Conservation (phyloP, 2,113 vertebrate genomes). For the Naja naja region DNA sequence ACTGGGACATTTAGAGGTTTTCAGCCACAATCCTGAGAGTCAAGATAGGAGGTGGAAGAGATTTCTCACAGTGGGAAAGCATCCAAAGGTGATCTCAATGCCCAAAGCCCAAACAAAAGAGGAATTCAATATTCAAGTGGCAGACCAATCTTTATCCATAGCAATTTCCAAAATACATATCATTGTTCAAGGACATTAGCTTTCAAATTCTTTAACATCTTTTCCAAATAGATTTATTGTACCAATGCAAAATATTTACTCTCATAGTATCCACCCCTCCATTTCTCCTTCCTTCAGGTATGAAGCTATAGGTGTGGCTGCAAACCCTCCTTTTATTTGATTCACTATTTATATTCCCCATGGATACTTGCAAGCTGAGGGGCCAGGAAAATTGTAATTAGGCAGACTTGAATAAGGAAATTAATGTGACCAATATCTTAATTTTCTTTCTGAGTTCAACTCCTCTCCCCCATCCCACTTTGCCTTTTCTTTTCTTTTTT, state of each 20-base stretch:
- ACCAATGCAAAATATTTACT: neutral
- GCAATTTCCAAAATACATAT: neutral
- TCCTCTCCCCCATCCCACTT: neutral
- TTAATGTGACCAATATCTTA: neutral
- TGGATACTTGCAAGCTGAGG: neutral
- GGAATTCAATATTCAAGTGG: conserved; percentile 34
- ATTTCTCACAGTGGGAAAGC: conserved; percentile 25
- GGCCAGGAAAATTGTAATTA: neutral
- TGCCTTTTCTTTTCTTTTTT: neutral
- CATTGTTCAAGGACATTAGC: fast-evolving
- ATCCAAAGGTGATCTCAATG: conserved; percentile 12
- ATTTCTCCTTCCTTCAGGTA: neutral
- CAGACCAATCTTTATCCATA: conserved; percentile 2
- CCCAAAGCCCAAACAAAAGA: conserved; percentile 1
- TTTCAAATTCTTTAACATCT: neutral
- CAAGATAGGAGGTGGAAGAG: neutral
- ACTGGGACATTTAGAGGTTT: conserved; percentile 6
- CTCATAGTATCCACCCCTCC: neutral
- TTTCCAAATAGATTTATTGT: neutral
- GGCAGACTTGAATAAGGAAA: neutral
- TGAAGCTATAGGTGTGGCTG: neutral
- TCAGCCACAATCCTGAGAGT: conserved; percentile 13
- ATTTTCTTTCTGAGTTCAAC: neutral
- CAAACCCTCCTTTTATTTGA: neutral
- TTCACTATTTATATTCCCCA: neutral